phyloP scores from a whole-genome alignment of 2,113 vertebrate genomes.

The Pyrgilauda ruficollis region DNA sequence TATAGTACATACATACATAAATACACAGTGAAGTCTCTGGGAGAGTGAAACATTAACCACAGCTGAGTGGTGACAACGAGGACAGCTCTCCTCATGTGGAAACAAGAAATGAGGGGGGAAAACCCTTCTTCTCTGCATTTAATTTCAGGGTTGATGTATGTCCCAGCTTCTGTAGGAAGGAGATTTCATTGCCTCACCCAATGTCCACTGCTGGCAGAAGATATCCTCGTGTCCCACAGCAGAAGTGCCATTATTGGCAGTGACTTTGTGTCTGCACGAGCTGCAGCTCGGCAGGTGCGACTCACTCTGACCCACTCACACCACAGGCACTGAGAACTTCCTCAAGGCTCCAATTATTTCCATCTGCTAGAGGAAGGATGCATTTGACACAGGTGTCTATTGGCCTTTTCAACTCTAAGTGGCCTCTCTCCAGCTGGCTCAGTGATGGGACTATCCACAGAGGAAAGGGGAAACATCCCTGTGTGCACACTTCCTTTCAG shows the following conservation, averaged over 20 bases:
- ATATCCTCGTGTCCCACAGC: background rate
- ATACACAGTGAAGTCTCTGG: background rate
- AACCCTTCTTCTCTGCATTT: background rate
- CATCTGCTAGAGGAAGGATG: constrained; percentile 49
- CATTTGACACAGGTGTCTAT: constrained; percentile 8
- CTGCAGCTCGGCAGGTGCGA: background rate
- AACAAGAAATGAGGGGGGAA: background rate
- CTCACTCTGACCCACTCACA: background rate
- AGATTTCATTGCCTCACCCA: background rate
- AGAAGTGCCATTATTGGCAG: background rate
- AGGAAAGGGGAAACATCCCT: constrained; percentile 1
- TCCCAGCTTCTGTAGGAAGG: background rate
- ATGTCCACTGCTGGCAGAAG: background rate
- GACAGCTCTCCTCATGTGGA: background rate
- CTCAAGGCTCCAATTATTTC: constrained; percentile 3
- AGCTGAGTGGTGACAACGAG: background rate
- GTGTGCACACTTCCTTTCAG: background rate
- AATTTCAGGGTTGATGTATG: background rate
- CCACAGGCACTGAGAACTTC: background rate
- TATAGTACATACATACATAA: background rate
- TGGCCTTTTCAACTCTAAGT: constrained; percentile 45
- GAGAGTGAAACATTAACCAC: background rate
- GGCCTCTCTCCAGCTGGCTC: constrained; percentile 32
- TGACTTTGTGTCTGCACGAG: background rate
- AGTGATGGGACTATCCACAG: background rate